Percentiles rank a stretch among this genome's conserved stretches.
Evolutionary conservation across 2,888 invertebrate genomes (phyloP).

Genomic region (Conistra vaccinii): DNA sequence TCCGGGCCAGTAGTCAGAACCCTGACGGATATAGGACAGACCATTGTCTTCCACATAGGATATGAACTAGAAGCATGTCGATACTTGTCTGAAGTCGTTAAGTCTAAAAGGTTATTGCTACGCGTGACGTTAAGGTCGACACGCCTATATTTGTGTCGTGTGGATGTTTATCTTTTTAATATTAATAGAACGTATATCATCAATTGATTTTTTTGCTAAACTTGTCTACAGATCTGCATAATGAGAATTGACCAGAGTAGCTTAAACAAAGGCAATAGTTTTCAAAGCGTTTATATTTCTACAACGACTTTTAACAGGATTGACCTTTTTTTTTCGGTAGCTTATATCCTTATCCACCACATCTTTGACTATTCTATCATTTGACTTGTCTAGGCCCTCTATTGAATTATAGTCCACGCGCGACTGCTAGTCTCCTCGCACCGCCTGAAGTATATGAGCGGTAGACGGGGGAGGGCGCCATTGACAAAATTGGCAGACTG

Average conservation of each 20-base stretch:
- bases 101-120: conserved; percentile 51
- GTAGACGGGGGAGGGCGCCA: too few species aligned
- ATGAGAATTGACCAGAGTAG: neutral
- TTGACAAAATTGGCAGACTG: too few species aligned
- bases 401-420: neutral
- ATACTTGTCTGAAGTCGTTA: conserved; percentile 52
- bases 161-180: conserved; percentile 41
- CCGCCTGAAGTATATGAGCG: too few species aligned
- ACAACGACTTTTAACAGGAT: neutral
- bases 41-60: conserved; percentile 41
- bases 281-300: neutral
- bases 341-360: too few species aligned
- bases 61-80: conserved; percentile 36
- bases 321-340: too few species aligned
- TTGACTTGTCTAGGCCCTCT: neutral
- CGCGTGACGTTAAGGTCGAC: conserved; percentile 43
- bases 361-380: neutral
- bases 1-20: conserved; percentile 22
- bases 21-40: conserved; percentile 39
- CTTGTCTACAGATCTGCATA: neutral
- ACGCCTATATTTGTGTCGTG: conserved; percentile 21
- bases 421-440: too few species aligned
- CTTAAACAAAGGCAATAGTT: neutral
- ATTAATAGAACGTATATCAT: conserved; percentile 18
- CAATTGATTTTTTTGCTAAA: conserved; percentile 13